Evolutionary conservation across 1,140 invertebrate genomes (phyloP).

Genomic region (Parapsyche elsis): DNA sequence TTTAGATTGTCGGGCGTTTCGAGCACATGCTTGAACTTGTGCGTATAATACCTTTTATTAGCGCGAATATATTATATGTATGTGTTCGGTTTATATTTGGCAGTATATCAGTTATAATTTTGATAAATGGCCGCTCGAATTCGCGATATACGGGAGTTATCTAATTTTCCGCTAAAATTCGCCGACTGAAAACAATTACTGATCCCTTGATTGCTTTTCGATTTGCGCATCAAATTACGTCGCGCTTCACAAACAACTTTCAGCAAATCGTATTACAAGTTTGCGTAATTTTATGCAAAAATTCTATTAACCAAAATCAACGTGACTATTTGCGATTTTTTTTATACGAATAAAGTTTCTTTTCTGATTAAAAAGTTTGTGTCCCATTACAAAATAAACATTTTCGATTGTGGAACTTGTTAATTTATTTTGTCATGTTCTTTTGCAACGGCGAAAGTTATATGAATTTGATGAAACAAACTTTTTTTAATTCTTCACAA

Average conservation of each 20-base stretch:
- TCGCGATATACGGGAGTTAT: background rate
- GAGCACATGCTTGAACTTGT: too few species aligned
- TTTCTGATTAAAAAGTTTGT: conserved; percentile 16
- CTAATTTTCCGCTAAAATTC: conserved; percentile 14
- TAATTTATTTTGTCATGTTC: conserved; percentile 24
- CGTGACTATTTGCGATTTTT: background rate
- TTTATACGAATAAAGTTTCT: background rate
- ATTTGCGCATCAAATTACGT: background rate
- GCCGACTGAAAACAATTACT: conserved; percentile 1
- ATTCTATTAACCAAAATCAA: too few species aligned
- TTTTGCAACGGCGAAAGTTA: conserved; percentile 6
- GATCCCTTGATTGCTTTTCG: conserved; percentile 28
- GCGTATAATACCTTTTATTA: too few species aligned
- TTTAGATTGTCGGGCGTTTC: too few species aligned
- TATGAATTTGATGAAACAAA: conserved; percentile 6
- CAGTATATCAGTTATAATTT: conserved; percentile 13
- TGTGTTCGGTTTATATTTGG: background rate
- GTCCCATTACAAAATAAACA: background rate
- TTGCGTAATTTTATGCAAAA: too few species aligned
- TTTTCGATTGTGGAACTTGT: conserved; percentile 2
- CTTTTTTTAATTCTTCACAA: background rate
- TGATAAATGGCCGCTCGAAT: conserved; percentile 19
- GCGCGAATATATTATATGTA: background rate
- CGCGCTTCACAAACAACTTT: too few species aligned
- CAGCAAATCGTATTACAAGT: too few species aligned